These are phyloP conservation scores for Heterotilapia buettikoferi DNA, from an alignment of 2,113 vertebrate species.

Conservation along the genomic window DNA sequence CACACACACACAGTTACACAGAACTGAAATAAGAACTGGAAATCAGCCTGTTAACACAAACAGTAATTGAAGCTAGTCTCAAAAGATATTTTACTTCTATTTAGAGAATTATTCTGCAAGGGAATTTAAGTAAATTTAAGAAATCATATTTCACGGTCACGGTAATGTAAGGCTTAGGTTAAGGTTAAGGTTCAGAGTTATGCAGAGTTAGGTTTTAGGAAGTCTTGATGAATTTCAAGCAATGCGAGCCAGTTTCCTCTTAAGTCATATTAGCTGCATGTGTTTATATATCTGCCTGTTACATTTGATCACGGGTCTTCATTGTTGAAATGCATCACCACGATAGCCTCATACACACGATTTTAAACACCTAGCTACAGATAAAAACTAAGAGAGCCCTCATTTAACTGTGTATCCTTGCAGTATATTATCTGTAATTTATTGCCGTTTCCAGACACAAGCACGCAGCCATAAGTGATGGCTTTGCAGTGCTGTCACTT, in stretches of 20 bases:
- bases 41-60: not conserved
- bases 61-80: not conserved
- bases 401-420: slow-evolving; percentile 32
- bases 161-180: not conserved
- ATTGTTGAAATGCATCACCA: not conserved
- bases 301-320: not conserved
- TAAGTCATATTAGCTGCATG: not conserved
- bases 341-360: not conserved
- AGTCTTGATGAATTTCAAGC: not conserved
- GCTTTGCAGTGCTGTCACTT: slow-evolving; percentile 44
- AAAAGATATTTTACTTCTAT: not conserved
- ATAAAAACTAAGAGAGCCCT: slow-evolving; percentile 38
- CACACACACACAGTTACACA: not conserved
- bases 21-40: not conserved
- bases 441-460: slow-evolving; percentile 11
- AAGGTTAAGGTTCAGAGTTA: not conserved
- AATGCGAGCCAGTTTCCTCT: not conserved
- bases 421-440: slow-evolving; percentile 27
- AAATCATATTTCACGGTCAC: not conserved
- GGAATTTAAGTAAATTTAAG: not conserved
- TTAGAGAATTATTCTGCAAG: not conserved
- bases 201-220: not conserved
- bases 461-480: slow-evolving; percentile 21
- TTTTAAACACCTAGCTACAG: slow-evolving; percentile 31
- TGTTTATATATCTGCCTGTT: not conserved